Percentiles rank a stretch among this genome's conserved stretches.
Evolutionary conservation across 37 sponge, comb jelly and placozoan genomes (phyloP).

Genomic region (Diacarnus erythraeanus): DNA sequence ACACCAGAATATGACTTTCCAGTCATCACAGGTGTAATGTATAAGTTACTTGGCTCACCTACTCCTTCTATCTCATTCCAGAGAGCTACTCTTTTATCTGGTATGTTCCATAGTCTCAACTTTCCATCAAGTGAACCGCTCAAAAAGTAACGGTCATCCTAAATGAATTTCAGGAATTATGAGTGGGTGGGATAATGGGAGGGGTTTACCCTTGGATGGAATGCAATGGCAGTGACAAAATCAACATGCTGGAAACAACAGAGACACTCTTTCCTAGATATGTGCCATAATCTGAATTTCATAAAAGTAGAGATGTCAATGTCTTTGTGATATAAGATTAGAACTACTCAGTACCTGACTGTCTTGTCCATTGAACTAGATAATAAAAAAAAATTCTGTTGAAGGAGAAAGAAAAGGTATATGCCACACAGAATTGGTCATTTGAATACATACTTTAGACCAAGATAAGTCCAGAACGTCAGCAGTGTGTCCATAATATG

Average conservation of each 20-base stretch:
- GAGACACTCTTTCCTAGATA: conserved; percentile 88
- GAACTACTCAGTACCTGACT: conserved; percentile 60
- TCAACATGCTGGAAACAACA: conserved; percentile 94
- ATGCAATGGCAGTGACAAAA: conserved; percentile 94
- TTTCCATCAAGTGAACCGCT: conserved; percentile 96
- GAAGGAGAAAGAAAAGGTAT: not conserved
- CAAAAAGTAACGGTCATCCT: conserved; percentile 96
- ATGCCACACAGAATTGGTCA: not conserved
- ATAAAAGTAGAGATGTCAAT: not conserved
- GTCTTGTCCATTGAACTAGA: conserved; percentile 97
- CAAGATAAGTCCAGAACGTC: conserved; percentile 90
- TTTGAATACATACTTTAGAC: conserved; percentile 79
- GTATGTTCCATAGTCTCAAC: conserved; percentile 93
- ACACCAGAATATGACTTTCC: not conserved
- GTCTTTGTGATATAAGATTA: not conserved
- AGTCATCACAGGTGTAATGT: not conserved
- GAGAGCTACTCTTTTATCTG: conserved; percentile 93
- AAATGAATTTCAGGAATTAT: not conserved
- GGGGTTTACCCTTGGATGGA: conserved; percentile 84
- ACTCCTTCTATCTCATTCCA: conserved; percentile 96
- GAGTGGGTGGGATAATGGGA: not conserved
- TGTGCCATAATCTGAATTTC: conserved; percentile 84
- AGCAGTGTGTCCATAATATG: conserved; percentile 82
- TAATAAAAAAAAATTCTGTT: conserved; percentile 88
- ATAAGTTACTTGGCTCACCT: conserved; percentile 55